These are phyloP conservation scores for Erebia epiphron DNA, from an alignment of 2,888 invertebrate genomes.

Conservation along the genomic window DNA sequence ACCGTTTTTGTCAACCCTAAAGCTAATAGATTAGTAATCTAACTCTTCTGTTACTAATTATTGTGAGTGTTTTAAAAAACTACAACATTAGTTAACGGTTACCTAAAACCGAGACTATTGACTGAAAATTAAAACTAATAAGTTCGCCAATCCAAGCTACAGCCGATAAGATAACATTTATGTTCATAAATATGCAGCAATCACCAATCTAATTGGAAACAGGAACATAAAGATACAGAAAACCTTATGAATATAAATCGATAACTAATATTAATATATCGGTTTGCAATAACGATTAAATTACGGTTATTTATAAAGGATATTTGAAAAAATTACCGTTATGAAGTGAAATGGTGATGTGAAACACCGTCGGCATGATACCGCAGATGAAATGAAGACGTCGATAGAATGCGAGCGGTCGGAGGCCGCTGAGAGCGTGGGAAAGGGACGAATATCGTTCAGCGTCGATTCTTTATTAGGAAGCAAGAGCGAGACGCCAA, in stretches of 20 bases:
- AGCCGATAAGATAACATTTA: not conserved
- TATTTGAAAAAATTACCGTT: not conserved
- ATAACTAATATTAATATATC: not conserved
- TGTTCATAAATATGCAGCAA: not conserved
- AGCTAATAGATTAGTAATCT: no score
- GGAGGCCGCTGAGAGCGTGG: conserved; percentile 74
- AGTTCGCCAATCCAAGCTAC: not conserved
- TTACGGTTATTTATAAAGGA: not conserved
- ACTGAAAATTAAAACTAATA: not conserved
- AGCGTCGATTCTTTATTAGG: conserved; percentile 87
- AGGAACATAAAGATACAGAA: not conserved
- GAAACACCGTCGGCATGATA: conserved; percentile 54
- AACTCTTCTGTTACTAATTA: no score
- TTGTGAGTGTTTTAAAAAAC: no score
- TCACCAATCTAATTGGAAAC: not conserved
- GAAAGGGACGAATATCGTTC: conserved; percentile 87
- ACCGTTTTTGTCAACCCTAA: no score
- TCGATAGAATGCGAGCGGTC: conserved; percentile 79
- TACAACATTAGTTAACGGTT: no score
- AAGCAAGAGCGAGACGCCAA: conserved; percentile 61
- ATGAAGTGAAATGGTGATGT: conserved; percentile 23
- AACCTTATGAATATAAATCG: conserved; percentile 1
- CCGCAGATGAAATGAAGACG: conserved; percentile 80
- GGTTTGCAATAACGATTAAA: not conserved
- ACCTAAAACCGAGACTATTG: no score